Evolutionary conservation across 1,140 invertebrate species (phyloP).

Genomic region (Drosophila neocordata): DNA sequence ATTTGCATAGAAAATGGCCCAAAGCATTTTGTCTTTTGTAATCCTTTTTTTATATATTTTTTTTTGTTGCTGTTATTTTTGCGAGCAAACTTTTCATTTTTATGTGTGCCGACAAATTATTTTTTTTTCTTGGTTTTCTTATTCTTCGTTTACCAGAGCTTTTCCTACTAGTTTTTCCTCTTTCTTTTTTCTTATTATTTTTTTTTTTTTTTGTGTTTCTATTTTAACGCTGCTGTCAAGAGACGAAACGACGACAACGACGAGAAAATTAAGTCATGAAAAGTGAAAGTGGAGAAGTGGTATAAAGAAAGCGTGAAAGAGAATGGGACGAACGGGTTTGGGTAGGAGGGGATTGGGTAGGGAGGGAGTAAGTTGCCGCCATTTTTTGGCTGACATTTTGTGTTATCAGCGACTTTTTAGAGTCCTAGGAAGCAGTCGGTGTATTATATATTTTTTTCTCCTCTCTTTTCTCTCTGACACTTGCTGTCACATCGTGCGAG

Average conservation of each 20-base stretch:
- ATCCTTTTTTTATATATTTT: conserved; percentile 23
- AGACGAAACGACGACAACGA: conserved; percentile 31
- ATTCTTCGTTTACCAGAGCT: background rate
- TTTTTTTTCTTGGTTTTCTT: conserved; percentile 3
- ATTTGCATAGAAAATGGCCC: conserved; percentile 26
- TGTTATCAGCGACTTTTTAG: conserved; percentile 47
- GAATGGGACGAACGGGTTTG: background rate
- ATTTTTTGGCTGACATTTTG: conserved; percentile 41
- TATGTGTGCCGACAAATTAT: conserved; percentile 40
- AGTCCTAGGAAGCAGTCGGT: background rate
- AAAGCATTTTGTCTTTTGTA: conserved; percentile 49
- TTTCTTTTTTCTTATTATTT: background rate
- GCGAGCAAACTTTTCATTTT: conserved; percentile 49
- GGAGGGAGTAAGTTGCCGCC: background rate
- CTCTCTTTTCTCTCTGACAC: conserved; percentile 54
- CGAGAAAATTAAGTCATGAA: conserved; percentile 55
- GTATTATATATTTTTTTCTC: conserved; percentile 38
- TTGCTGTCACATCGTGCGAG: conserved; percentile 39
- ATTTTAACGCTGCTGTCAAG: conserved; percentile 41
- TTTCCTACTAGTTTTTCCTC: background rate
- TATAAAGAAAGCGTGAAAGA: conserved; percentile 19
- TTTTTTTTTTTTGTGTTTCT: conserved; percentile 11
- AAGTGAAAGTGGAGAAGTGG: conserved; percentile 45
- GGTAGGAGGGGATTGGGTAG: background rate
- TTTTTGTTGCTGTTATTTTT: background rate